Percentiles rank a stretch among this genome's conserved stretches.
Conservation (phyloP, 2,797 vertebrate genomes). For the Serranus cabrilla region DNA sequence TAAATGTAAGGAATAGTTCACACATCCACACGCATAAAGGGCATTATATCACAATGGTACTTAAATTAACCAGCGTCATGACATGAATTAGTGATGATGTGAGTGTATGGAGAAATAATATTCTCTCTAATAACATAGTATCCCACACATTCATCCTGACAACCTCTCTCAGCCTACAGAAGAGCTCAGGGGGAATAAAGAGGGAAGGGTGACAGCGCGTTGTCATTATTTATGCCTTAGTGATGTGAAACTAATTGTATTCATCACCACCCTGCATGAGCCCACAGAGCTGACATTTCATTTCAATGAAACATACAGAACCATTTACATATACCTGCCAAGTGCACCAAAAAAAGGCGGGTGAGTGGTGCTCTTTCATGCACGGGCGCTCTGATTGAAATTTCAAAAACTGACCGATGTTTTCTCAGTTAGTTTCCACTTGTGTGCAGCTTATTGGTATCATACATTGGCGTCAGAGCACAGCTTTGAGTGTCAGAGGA, state of each 20-base stretch:
- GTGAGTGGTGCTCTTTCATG: neutral
- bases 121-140: constrained; percentile 13
- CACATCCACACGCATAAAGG: neutral
- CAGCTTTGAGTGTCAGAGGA: constrained; percentile 3
- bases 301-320: constrained; percentile 58
- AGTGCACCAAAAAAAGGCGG: neutral
- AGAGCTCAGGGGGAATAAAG: constrained; percentile 40
- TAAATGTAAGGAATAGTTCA: neutral
- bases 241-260: constrained; percentile 81
- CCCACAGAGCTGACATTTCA: constrained; percentile 61
- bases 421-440: constrained; percentile 29
- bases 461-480: neutral
- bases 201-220: constrained; percentile 50
- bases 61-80: constrained; percentile 8
- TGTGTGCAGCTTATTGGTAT: constrained; percentile 15
- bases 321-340: constrained; percentile 66
- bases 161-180: constrained; percentile 31
- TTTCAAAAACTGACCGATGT: constrained; percentile 38
- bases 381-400: constrained; percentile 28
- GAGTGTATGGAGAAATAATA: neutral
- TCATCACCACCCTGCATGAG: constrained; percentile 66
- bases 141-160: constrained; percentile 35
- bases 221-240: constrained; percentile 84
- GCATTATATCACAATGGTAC: neutral
- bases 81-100: constrained; percentile 2